Conservation (phyloP, 2,888 invertebrate species). For the Synergus japonicus region DNA sequence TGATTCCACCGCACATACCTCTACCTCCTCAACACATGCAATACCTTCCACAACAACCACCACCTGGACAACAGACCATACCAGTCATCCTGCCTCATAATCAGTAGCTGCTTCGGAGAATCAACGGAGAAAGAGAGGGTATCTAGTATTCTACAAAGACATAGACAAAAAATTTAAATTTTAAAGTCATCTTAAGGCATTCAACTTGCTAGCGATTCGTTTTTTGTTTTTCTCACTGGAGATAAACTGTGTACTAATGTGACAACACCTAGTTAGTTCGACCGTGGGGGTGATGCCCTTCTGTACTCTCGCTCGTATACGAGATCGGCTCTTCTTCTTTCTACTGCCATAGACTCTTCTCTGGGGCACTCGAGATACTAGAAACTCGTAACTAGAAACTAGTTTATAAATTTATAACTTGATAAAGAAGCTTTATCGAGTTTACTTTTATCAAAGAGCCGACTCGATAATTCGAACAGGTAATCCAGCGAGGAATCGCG, state of each 20-base stretch:
- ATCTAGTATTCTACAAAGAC: constrained; percentile 63
- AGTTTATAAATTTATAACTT: not conserved
- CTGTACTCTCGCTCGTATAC: not conserved
- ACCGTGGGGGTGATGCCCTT: not conserved
- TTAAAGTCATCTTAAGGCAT: constrained; percentile 60
- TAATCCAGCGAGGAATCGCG: not conserved
- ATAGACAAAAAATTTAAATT: constrained; percentile 63
- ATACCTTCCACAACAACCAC: constrained; percentile 79
- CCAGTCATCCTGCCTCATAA: constrained; percentile 78
- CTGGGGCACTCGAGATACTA: not conserved
- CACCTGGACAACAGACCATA: constrained; percentile 77
- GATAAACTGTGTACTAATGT: constrained; percentile 45
- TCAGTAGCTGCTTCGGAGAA: constrained; percentile 77
- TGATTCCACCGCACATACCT: constrained; percentile 78
- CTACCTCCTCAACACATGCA: constrained; percentile 79
- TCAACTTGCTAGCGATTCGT: constrained; percentile 39
- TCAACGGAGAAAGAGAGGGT: constrained; percentile 67
- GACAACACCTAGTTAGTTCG: not conserved
- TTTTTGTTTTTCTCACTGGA: constrained; percentile 43
- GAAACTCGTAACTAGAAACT: not conserved
- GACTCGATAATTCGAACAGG: not conserved
- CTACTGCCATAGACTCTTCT: constrained; percentile 22
- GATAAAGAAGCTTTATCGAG: not conserved
- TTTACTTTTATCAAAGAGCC: not conserved
- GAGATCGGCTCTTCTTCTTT: not conserved